A percentile compares a stretch with the other conserved stretches of the same genome.
Conservation (phyloP, 2,113 vertebrate species). For the Tragulus kanchil region DNA sequence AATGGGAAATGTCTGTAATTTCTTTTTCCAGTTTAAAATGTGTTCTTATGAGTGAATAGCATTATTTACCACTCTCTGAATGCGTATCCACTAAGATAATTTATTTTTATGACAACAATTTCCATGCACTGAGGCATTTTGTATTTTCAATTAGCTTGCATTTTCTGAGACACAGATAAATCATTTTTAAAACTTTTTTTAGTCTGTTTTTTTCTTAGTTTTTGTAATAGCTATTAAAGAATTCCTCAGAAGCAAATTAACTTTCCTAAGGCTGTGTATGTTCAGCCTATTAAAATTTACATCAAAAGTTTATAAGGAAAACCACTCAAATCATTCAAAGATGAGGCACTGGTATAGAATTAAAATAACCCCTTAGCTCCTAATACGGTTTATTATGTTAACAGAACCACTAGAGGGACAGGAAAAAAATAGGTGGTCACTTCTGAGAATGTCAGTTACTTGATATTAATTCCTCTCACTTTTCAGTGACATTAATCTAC, state of each 20-base stretch:
- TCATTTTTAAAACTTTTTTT: conserved; percentile 61
- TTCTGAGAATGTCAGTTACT: conserved; percentile 13
- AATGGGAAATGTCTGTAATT: background rate
- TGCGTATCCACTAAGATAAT: conserved; percentile 32
- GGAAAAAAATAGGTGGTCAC: background rate
- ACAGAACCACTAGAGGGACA: background rate
- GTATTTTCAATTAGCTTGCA: conserved; percentile 64
- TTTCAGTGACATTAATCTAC: background rate
- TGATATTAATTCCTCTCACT: background rate
- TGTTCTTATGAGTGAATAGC: conserved; percentile 41
- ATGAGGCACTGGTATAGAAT: conserved; percentile 33
- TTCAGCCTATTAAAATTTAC: conserved; percentile 65
- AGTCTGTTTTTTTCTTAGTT: background rate
- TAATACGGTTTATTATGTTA: conserved; percentile 3
- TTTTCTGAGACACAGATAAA: conserved; percentile 50
- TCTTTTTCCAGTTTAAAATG: conserved; percentile 54
- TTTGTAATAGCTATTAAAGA: conserved; percentile 62
- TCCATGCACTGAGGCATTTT: conserved; percentile 26
- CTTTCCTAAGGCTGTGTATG: conserved; percentile 48
- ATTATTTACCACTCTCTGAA: conserved; percentile 67
- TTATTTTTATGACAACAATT: conserved; percentile 71
- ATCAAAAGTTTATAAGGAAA: conserved; percentile 66
- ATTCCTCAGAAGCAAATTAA: conserved; percentile 63
- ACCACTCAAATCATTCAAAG: conserved; percentile 53
- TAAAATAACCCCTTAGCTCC: conserved; percentile 29